Evolutionary conservation across 2,888 invertebrate genomes (phyloP), one percentile per base, ranked within the genome.

Genomic region (Drosophila affinis): DNA sequence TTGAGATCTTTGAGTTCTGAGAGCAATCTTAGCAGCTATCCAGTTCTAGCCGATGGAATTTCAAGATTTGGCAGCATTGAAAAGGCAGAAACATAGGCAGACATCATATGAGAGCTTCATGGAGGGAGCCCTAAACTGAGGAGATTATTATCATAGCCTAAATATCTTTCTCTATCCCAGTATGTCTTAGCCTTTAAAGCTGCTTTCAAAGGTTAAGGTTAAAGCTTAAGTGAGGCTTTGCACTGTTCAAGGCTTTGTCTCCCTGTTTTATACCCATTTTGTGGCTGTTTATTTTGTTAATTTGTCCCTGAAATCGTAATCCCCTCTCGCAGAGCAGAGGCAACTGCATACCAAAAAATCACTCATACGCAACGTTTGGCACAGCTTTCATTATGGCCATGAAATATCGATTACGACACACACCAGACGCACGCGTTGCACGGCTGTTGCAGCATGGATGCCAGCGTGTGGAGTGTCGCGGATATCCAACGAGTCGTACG

Each of bases 351-450:
- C 65, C 64, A 18, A 73, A 72, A 81, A 84, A 87, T 87, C 85
- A 85, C 82, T 87, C 85, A 85, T 84, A 85, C 85, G 85, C 81
- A 85, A 76, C 79, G 87, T 78, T 52, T 75, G 52, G 71, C 79
- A 54, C 67, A 44, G 70, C 78, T 74, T 68, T 64, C 75, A 82
- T 75, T 76, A 72, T 73, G 82, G 82, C 81, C 79, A 80, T 87
- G 83, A 78, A 85, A 85, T 85, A 86, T 86, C 85, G 87, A 86
- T 86, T 87, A 82, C 85, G 80, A 78, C 85, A 82, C 80, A 47
- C 72, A 67, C 51, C 39, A 63, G 64, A 48, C 65, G 60, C 61
- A 5, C 57, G 14, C 57, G 14, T 39, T 39, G 17, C 34, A 21
- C 12, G 21, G 46, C 2, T 18, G 24, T 53, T 61, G 69, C 56